These are phyloP conservation scores for Pangasius sanitwongsei DNA, from an alignment of 2,797 vertebrate genomes.

Conservation along the genomic window DNA sequence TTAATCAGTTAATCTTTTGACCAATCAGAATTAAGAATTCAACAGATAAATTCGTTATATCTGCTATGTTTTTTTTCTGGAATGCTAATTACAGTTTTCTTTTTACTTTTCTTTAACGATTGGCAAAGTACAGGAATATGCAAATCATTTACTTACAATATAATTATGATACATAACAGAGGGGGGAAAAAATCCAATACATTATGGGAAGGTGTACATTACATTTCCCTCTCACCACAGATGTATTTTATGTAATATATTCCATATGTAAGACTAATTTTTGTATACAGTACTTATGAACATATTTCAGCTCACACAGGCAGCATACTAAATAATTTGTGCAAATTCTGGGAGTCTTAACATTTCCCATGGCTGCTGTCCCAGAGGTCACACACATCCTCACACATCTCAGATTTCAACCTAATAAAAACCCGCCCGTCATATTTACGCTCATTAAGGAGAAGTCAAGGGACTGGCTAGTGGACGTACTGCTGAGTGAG, in stretches of 20 bases:
- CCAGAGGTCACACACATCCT: not conserved
- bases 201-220: too few relatives aligned
- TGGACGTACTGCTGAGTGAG: constrained; percentile 23
- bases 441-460: constrained; percentile 19
- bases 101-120: not conserved
- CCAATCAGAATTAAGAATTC: not conserved
- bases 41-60: not conserved
- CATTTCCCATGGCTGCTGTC: not conserved
- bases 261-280: not conserved
- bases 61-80: not conserved
- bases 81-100: too few relatives aligned
- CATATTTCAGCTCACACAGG: not conserved
- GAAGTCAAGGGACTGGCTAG: not conserved
- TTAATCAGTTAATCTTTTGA: not conserved
- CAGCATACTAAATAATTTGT: not conserved
- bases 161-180: too few relatives aligned
- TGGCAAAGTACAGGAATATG: too few relatives aligned
- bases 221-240: too few relatives aligned
- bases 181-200: too few relatives aligned
- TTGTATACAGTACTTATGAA: not conserved
- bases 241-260: not conserved
- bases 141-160: too few relatives aligned
- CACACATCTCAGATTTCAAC: not conserved
- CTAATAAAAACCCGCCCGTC: constrained; percentile 20
- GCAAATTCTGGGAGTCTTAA: not conserved